These are phyloP conservation scores for Circaetus cinerascens DNA, from an alignment of 2,113 vertebrate species.

Conservation along the genomic window DNA sequence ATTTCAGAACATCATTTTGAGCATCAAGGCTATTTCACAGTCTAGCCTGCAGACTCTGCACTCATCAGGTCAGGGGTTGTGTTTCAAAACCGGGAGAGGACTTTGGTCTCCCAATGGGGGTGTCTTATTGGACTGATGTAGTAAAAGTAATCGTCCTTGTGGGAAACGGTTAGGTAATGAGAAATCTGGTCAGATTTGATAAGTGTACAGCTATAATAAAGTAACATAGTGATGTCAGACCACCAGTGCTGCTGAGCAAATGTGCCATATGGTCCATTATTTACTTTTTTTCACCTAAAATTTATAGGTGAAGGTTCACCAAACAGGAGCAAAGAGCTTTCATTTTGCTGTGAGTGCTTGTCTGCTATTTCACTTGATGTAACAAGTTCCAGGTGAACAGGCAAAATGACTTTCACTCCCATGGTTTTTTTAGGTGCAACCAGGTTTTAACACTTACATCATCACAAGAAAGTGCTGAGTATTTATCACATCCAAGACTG, in stretches of 20 bases:
- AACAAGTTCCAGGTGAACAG: slow-evolving; percentile 3
- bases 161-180: background rate
- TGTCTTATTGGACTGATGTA: background rate
- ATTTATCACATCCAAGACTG: background rate
- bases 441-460: background rate
- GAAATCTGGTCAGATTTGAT: background rate
- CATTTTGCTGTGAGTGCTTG: background rate
- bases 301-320: background rate
- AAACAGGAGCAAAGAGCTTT: background rate
- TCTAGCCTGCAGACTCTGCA: background rate
- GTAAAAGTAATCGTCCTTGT: background rate
- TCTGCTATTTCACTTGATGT: background rate
- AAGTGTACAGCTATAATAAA: background rate
- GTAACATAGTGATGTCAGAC: background rate
- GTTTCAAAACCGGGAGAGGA: background rate
- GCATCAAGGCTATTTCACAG: background rate
- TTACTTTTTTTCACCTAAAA: background rate
- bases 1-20: background rate
- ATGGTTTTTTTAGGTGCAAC: background rate
- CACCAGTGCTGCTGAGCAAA: background rate
- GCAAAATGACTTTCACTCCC: background rate
- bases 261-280: background rate
- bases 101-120: background rate
- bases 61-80: background rate
- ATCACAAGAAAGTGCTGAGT: background rate